Evolutionary conservation across 2,797 vertebrate species (phyloP).

Genomic region (Streptopelia turtur): DNA sequence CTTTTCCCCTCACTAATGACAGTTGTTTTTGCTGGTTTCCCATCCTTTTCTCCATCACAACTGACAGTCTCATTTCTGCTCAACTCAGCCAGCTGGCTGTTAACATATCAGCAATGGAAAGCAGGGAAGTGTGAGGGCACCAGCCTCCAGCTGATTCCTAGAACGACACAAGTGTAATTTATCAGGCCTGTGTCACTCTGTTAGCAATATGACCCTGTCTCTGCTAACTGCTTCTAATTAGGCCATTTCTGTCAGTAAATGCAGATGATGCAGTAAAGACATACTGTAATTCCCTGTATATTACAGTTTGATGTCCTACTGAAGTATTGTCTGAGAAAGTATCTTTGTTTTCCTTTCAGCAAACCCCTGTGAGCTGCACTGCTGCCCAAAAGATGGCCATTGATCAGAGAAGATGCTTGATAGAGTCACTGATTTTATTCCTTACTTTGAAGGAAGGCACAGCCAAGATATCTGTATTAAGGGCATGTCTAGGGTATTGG

Average conservation of each 20-base stretch:
- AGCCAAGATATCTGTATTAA: slow-evolving; percentile 94
- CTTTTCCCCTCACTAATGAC: not conserved
- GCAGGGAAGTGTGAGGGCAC: fast-evolving
- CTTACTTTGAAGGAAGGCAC: slow-evolving; percentile 90
- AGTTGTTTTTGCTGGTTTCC: not conserved
- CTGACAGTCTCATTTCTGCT: not conserved
- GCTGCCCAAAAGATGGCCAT: slow-evolving; percentile 84
- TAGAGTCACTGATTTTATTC: slow-evolving; percentile 92
- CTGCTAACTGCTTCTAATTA: not conserved
- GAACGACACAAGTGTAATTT: not conserved
- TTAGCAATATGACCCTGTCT: not conserved
- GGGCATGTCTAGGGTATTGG: slow-evolving; percentile 99
- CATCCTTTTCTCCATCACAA: not conserved
- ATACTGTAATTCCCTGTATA: not conserved
- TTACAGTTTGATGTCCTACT: not conserved
- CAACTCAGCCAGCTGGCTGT: not conserved
- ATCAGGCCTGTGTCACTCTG: not conserved
- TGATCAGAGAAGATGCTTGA: slow-evolving; percentile 97
- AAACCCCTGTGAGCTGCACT: slow-evolving; percentile 93
- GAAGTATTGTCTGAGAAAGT: not conserved
- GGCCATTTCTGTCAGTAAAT: not conserved
- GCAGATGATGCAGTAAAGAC: not conserved
- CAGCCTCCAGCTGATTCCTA: not conserved
- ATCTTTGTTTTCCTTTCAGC: slow-evolving; percentile 72
- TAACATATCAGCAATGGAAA: fast-evolving